phyloP scores from a whole-genome alignment of 2,113 vertebrate genomes.

The Corydoras sp. region DNA sequence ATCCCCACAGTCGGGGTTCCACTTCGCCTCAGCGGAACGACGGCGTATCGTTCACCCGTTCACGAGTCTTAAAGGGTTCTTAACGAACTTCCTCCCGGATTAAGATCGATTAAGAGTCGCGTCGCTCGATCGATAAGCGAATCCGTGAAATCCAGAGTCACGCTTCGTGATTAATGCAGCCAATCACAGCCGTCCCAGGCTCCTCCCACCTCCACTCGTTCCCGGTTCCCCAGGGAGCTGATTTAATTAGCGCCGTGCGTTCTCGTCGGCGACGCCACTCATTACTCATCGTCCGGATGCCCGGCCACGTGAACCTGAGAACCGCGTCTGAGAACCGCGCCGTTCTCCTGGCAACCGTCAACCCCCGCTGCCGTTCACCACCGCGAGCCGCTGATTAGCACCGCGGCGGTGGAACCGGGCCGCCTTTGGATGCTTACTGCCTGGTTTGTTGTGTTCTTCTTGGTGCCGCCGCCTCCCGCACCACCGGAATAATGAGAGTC shows the following conservation, averaged over 20 bases:
- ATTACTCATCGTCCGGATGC: slow-evolving; percentile 19
- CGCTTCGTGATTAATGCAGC: too few relatives aligned
- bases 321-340: slow-evolving; percentile 10
- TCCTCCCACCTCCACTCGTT: slow-evolving; percentile 25
- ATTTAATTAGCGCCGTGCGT: slow-evolving; percentile 54
- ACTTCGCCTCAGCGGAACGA: too few relatives aligned
- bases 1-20: too few relatives aligned
- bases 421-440: neutral
- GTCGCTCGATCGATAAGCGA: too few relatives aligned
- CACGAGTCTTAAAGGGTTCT: too few relatives aligned
- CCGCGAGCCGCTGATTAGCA: slow-evolving; percentile 22
- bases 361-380: slow-evolving; percentile 40
- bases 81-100: too few relatives aligned
- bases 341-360: slow-evolving; percentile 38
- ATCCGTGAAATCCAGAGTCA: too few relatives aligned
- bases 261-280: slow-evolving; percentile 34
- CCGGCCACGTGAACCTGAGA: slow-evolving; percentile 38
- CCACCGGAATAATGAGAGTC: too few relatives aligned
- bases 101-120: too few relatives aligned
- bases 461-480: too few relatives aligned
- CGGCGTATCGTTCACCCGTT: too few relatives aligned
- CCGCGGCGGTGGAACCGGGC: slow-evolving; percentile 9
- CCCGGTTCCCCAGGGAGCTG: neutral
- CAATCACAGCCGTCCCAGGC: too few relatives aligned
- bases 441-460: neutral